Evolutionary conservation across 1,140 invertebrate genomes (phyloP).

Genomic region (Pristionchus pacificus): DNA sequence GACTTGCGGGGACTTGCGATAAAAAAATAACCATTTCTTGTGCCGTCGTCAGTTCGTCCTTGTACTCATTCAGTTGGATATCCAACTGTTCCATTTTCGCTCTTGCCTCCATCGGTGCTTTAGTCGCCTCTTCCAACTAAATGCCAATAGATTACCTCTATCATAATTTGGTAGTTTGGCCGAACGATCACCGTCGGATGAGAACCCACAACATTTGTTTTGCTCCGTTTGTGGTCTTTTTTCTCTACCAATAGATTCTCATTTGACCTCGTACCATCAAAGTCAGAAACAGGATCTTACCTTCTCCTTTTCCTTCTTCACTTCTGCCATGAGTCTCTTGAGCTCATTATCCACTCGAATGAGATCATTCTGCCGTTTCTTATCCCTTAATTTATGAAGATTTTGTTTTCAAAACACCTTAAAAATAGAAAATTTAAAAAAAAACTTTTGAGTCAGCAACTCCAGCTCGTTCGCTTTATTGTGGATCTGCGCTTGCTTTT

Average conservation of each 20-base stretch:
- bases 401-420: too few relatives aligned
- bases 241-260: neutral
- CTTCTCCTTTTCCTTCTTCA: neutral
- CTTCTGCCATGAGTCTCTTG: neutral
- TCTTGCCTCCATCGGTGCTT: neutral
- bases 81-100: neutral
- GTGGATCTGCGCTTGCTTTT: too few relatives aligned
- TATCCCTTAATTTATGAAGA: neutral
- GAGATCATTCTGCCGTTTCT: neutral
- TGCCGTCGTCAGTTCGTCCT: slow-evolving; percentile 14
- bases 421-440: too few relatives aligned
- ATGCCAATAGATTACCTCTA: too few relatives aligned
- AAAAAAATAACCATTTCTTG: neutral
- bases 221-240: neutral
- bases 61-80: slow-evolving; percentile 3
- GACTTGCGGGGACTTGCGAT: too few relatives aligned
- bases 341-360: neutral
- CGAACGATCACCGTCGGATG: neutral
- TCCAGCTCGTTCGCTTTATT: too few relatives aligned
- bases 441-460: too few relatives aligned
- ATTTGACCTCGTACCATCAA: too few relatives aligned
- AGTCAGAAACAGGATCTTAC: too few relatives aligned
- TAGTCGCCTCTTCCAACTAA: slow-evolving; percentile 63
- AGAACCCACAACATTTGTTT: neutral
- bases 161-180: neutral